Conservation (phyloP, 2,797 vertebrate species). For the Vultur gryphus region DNA sequence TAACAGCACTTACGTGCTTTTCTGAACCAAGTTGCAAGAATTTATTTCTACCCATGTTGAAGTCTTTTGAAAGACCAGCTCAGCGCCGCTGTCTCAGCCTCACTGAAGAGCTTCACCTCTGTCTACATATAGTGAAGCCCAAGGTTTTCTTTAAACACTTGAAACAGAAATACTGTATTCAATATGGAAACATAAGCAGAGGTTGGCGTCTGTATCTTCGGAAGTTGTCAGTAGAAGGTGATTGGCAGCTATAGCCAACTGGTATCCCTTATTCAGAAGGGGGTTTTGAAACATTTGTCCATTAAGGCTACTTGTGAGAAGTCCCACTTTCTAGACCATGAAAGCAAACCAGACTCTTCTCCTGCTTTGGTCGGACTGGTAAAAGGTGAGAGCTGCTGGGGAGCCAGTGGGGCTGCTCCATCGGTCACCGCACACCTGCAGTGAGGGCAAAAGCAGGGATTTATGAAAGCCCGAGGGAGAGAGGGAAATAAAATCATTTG, state of each 20-base stretch:
- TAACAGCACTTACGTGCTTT: neutral
- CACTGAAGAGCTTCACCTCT: neutral
- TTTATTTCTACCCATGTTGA: neutral
- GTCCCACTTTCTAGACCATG: neutral
- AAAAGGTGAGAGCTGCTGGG: neutral
- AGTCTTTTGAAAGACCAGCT: neutral
- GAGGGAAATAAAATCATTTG: neutral
- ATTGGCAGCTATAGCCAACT: neutral
- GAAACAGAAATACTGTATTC: neutral
- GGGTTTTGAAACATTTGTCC: neutral
- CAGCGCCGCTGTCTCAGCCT: neutral
- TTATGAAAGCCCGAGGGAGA: neutral
- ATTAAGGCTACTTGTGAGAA: neutral
- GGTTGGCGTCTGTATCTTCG: neutral
- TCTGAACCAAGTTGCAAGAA: neutral
- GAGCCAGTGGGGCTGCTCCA: neutral
- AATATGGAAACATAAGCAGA: neutral
- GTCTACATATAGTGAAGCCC: neutral
- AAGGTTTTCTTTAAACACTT: neutral
- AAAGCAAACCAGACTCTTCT: neutral
- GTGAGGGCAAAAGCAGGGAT: neutral
- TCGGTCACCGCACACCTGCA: rapidly evolving
- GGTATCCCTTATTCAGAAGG: neutral
- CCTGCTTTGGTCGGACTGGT: neutral
- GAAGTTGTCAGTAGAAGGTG: neutral